Evolutionary conservation across 2,888 invertebrate species (phyloP), one percentile per base, ranked within the genome.

Genomic region (Aleiodes alternator): DNA sequence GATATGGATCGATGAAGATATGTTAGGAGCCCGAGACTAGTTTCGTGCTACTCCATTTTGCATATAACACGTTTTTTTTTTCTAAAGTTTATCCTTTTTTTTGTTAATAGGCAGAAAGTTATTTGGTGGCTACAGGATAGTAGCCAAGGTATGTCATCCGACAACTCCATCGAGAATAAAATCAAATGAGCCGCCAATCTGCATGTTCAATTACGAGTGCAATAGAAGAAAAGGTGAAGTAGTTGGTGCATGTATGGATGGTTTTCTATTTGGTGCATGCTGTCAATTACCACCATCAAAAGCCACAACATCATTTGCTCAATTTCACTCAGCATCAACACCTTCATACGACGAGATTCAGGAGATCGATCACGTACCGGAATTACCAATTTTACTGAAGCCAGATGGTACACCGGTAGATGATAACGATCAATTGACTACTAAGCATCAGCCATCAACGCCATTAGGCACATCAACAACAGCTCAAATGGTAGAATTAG

Each of bases 121-220:
- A 64, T 96, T 96, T 87, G 96, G 96, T 5, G 96, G 96, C 8
- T 96, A 96, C 89, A 92, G 95, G 86, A 96, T 96, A 91, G 95
- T 96, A 12, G 96, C 96, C 4, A 93, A 94, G 80, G 93, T 94
- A 81, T 96, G 96, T 90, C 94, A 94, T 84, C 94, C 95, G 23
- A 92, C 94, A 5, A 92, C 93, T 53, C 90, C 93, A 23, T 92
- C 90, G 51, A 87, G 91, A 80, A 91, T 92, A 59, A 92, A 93
- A 82, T 90, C 91, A 4, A 91, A 92, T 82, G 94, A 95, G 0
- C 94, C 94, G 55, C 95, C 95, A 53, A 94, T 96, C 84, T 97
- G 97, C 90, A 97, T 97, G 97, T 97, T 97, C 91, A 97, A 97
- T 90, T 96, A 96, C 85, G 96, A 97, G 87, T 97, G 97, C 87